Conservation (phyloP, 2,797 vertebrate genomes). For the Acanthis flammea region DNA sequence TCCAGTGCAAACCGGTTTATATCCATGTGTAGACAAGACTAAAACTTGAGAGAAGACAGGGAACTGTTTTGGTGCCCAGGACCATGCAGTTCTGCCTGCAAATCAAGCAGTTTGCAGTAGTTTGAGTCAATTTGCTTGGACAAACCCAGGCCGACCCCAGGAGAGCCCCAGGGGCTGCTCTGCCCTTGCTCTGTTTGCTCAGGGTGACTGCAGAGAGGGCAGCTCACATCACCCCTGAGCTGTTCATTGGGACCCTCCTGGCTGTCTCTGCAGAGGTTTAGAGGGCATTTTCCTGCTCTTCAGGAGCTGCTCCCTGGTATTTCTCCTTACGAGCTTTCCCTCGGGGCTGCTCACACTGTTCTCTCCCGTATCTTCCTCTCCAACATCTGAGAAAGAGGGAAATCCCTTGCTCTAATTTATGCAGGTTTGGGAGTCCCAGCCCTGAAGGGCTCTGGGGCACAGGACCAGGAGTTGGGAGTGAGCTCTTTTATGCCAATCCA, state of each 20-base stretch:
- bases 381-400: not conserved
- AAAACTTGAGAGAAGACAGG: not conserved
- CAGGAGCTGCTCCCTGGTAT: not conserved
- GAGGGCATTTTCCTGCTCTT: not conserved
- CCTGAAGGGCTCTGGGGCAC: not conserved
- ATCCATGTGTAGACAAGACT: not conserved
- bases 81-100: not conserved
- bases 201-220: not conserved
- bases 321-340: not conserved
- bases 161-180: not conserved
- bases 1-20: not conserved
- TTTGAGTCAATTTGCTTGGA: not conserved
- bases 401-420: not conserved
- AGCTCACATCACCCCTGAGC: not conserved
- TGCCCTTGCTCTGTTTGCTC: not conserved
- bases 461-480: not conserved
- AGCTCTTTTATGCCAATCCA: accelerated
- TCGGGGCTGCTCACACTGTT: not conserved
- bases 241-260: not conserved
- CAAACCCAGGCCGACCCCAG: not conserved
- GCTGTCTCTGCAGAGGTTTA: not conserved
- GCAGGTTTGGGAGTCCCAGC: not conserved
- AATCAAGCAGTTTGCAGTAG: not conserved
- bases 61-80: not conserved
- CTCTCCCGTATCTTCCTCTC: not conserved